Evolutionary conservation across 2,888 invertebrate species (phyloP), one percentile per base, ranked within the genome.

Genomic region (Hipparchia semele): DNA sequence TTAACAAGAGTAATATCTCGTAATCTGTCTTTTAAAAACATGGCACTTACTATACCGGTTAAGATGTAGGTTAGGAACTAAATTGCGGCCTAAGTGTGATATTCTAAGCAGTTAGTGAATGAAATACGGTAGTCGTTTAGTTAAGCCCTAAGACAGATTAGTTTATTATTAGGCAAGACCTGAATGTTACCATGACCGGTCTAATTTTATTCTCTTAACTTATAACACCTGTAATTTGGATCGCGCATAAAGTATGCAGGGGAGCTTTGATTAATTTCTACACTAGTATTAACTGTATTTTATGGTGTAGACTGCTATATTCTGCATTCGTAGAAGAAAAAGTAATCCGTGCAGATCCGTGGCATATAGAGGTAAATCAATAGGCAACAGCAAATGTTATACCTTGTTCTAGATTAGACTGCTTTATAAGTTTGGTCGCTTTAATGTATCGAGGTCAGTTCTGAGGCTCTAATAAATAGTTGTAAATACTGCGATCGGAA

Each of bases 121-220:
- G 70, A 73, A 64, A 73, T 68, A 73, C 73, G 62, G 58, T 67
- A 70, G 67, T 73, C 68, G 71, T 73, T 73, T 71, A 73, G 59
- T 39, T 64, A 58, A 64, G 64, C 51, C 68, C 54, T 68, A 71
- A 65, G 68, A 71, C 70, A 73, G 73, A 73, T 73, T 73, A 73
- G 65, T 66, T 73, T 70, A 73, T 73, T 71, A 71, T 73, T 74
- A 49, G 54, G 60, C 74, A 69, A 74, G 60, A 45, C 46, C 66
- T 66, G 65, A 71, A 71, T 51, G 46, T 68, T 60, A 33, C 60
- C 54, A 33, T 62, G 65, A 39, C 51, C 56, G 60, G 71, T 69
- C 53, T 74, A 66, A 74, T 74, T 74, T 69, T 74, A 74, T 72
- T 61, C 62, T 45, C 71, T 72, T 74, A 72, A 74, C 56, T 74